Base-by-base conservation (phyloP, 2,797 vertebrate genomes). In the Sitta carolinensis region DNA sequence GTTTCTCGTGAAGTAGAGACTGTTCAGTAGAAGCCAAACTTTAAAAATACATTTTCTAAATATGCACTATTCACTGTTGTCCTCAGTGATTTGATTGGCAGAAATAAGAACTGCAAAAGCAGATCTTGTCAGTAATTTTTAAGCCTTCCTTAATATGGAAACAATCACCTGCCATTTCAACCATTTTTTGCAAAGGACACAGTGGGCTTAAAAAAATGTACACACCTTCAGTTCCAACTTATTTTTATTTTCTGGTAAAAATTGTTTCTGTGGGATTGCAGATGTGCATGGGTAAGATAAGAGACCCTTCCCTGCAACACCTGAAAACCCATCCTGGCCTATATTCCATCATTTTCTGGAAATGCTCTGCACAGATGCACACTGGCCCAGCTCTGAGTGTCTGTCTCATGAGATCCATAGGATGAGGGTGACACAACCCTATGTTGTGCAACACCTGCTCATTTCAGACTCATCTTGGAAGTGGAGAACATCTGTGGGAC, bases 11-110 rank as follows among this genome's bases (percentile, higher is more conserved):
- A 91, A 94, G 81, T n/a, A 89, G 45, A 51, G 54, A 85, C 81
- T 64, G 64, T 90, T 96, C 82, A 89, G 81, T 73, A 74, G 86
- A 88, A 90, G 70, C 77, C 57, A 47, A 80, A 29, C 50, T 91
- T 90, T 89, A 96, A 96, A 97, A 96, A 95, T 94, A 89, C 45
- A 79, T 88, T 91, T 96, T 94, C 95, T 96, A 97, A 96, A 95
- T 90, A 96, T 70, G 87, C 26, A 55, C 79, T 66, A 57, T 94
- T 92, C 83, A 38, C n/a, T 94, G 74, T 74, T 69, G 70, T 90
- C 80, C 85, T 96, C 85, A 38, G 85, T 50, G 64, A 76, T 61
- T 90, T 94, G 91, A 94, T 57, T 91, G 89, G 77, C 91, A 94
- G 87, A 90, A 94, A 68, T 76, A 79, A 82, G 80, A 94, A 61